Conservation (phyloP, 2,888 invertebrate genomes). For the Teinopalpus imperialis region DNA sequence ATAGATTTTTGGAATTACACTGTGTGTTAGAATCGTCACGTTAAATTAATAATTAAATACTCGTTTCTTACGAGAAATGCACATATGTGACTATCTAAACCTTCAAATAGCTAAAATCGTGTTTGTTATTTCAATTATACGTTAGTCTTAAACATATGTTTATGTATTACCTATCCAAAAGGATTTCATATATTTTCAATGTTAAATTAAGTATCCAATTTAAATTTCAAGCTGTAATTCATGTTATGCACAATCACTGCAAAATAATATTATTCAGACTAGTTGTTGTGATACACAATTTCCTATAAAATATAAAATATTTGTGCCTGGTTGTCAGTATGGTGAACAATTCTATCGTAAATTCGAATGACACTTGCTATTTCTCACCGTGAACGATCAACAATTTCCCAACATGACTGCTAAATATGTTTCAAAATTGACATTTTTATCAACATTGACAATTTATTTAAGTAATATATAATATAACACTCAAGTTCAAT, state of each 20-base stretch:
- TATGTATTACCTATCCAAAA: conserved; percentile 34
- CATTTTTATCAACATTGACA: conserved; percentile 2
- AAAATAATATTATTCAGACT: conserved; percentile 76
- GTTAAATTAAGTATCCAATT: conserved; percentile 54
- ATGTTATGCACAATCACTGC: conserved; percentile 73
- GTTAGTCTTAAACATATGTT: conserved; percentile 48
- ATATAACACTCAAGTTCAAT: conserved; percentile 24
- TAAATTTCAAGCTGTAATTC: conserved; percentile 78
- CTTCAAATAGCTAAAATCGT: conserved; percentile 52
- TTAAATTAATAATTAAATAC: conserved; percentile 27
- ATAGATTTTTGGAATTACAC: conserved; percentile 24
- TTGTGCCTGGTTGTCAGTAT: no score
- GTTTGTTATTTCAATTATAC: conserved; percentile 62
- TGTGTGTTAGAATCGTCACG: conserved; percentile 32
- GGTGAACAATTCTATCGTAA: no score
- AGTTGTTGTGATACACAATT: conserved; percentile 80
- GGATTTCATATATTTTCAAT: conserved; percentile 57
- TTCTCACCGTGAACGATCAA: no score
- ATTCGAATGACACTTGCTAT: no score
- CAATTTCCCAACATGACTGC: no score
- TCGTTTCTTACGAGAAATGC: conserved; percentile 30
- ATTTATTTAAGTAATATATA: conserved; percentile 14
- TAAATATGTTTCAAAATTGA: no score
- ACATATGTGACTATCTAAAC: conserved; percentile 32
- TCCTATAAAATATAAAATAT: conserved; percentile 71